Evolutionary conservation across 2,113 vertebrate species (phyloP).

Genomic region (Hylia prasina): DNA sequence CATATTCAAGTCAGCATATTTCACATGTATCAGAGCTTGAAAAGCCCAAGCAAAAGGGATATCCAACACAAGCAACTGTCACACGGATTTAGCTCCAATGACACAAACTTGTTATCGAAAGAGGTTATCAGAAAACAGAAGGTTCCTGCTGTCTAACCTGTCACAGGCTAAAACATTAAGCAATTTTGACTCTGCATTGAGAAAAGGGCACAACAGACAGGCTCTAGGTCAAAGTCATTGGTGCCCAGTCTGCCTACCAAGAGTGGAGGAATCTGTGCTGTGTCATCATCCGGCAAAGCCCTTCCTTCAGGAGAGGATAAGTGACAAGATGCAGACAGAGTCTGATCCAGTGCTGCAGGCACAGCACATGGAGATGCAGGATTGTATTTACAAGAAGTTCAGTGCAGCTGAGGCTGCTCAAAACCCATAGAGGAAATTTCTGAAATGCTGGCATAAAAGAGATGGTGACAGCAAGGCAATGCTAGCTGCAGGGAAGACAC

Average conservation of each 20-base stretch:
- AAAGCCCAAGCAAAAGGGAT: background rate
- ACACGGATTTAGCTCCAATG: background rate
- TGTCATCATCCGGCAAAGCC: background rate
- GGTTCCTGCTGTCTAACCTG: background rate
- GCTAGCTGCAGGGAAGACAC: background rate
- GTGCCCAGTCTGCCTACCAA: background rate
- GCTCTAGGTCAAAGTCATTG: background rate
- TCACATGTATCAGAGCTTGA: background rate
- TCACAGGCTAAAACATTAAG: background rate
- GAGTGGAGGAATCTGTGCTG: background rate
- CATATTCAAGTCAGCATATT: background rate
- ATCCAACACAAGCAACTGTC: background rate
- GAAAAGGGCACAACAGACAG: background rate
- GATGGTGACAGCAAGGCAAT: background rate
- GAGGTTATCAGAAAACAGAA: background rate
- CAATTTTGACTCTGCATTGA: background rate
- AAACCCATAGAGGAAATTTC: background rate
- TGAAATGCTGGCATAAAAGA: constrained; percentile 30
- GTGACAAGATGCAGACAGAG: background rate
- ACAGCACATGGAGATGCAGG: background rate
- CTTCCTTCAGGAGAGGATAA: background rate
- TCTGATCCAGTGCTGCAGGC: constrained; percentile 6
- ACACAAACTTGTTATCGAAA: background rate
- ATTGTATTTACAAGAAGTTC: background rate
- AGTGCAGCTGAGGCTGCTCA: background rate